Evolutionary conservation across 2,113 vertebrate species (phyloP).

Genomic region (Naja naja): DNA sequence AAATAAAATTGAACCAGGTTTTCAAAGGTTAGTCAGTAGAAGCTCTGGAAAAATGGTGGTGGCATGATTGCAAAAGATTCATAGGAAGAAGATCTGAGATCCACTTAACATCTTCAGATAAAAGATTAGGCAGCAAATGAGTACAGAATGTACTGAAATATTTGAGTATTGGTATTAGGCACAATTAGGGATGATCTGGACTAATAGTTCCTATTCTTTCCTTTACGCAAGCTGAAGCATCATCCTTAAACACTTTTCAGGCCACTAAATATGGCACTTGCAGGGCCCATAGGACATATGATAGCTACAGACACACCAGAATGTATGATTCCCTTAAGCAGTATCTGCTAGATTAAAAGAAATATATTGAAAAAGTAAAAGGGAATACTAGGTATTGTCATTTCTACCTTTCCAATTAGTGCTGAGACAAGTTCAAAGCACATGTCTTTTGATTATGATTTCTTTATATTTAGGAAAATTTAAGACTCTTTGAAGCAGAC

Average conservation of each 20-base stretch:
- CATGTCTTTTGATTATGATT: not conserved
- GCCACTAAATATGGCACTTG: not conserved
- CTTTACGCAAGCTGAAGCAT: not conserved
- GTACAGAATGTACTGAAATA: not conserved
- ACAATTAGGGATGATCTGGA: too few relatives aligned
- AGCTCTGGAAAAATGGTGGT: not conserved
- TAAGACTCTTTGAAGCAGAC: conserved; percentile 77
- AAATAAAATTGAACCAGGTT: not conserved
- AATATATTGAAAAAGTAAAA: not conserved
- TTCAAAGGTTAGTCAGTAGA: not conserved
- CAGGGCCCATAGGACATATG: not conserved
- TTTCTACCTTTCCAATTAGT: not conserved
- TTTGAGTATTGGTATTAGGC: not conserved
- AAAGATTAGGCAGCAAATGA: not conserved
- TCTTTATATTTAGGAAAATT: conserved; percentile 77
- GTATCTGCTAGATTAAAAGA: not conserved
- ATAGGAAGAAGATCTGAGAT: not conserved
- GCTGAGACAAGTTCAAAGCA: not conserved
- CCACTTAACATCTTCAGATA: not conserved
- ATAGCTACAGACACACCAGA: not conserved
- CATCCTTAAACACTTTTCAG: not conserved
- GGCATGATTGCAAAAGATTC: not conserved
- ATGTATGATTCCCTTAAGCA: not conserved
- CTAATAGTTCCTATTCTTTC: not conserved
- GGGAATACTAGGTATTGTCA: not conserved